Evolutionary conservation across 2,888 invertebrate genomes (phyloP).

Genomic region (Tyria jacobaeae): DNA sequence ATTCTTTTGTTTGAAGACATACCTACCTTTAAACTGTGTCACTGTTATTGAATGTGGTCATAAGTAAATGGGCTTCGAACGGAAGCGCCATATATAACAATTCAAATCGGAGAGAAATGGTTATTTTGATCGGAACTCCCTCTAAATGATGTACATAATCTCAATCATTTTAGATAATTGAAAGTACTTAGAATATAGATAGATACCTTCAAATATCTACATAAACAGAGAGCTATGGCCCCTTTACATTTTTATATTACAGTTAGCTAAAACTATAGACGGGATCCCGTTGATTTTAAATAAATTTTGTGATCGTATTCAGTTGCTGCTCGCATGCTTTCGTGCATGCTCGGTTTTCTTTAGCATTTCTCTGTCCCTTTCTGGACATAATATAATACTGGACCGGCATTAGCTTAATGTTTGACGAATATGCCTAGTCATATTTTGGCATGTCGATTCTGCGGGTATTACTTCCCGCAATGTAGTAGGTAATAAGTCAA

Average conservation of each 20-base stretch:
- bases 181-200: background rate
- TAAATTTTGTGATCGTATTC: background rate
- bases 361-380: no score
- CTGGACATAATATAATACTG: no score
- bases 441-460: no score
- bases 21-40: no score
- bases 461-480: no score
- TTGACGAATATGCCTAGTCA: no score
- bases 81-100: background rate
- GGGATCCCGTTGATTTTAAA: background rate
- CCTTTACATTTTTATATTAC: background rate
- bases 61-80: background rate
- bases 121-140: background rate
- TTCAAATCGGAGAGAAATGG: background rate
- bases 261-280: background rate
- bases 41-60: background rate
- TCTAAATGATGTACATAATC: background rate
- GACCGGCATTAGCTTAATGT: no score
- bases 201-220: background rate
- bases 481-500: no score
- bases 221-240: background rate
- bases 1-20: no score
- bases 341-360: no score
- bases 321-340: no score
- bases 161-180: background rate